Conservation (phyloP, 2,888 invertebrate genomes). For the Dromius quadrimaculatus region DNA sequence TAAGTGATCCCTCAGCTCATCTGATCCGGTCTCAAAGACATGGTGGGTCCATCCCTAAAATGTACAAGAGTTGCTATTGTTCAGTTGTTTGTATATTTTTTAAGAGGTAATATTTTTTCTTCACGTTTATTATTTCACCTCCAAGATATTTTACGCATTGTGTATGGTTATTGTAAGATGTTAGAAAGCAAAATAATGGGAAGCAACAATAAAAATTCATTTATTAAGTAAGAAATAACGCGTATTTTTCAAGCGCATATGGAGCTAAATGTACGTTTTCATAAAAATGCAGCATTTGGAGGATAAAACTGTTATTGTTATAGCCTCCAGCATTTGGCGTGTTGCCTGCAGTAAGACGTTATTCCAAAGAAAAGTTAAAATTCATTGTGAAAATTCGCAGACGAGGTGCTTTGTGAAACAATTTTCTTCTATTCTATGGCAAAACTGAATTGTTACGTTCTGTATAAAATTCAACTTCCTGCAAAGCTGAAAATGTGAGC, state of each 20-base stretch:
- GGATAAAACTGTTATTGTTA: slow-evolving; percentile 50
- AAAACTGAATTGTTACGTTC: slow-evolving; percentile 21
- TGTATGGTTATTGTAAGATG: slow-evolving; percentile 13
- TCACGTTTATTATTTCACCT: slow-evolving; percentile 4
- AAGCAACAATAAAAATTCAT: slow-evolving; percentile 25
- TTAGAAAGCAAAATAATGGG: slow-evolving; percentile 13
- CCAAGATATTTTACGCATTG: not conserved
- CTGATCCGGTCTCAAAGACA: no score
- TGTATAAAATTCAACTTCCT: slow-evolving; percentile 3
- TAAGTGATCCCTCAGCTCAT: not conserved
- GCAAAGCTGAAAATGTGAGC: not conserved
- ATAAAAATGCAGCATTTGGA: slow-evolving; percentile 48
- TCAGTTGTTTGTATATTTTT: no score
- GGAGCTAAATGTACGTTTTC: slow-evolving; percentile 43
- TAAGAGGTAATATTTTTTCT: no score
- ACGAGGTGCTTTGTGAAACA: slow-evolving; percentile 41
- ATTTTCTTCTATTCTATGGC: slow-evolving; percentile 34
- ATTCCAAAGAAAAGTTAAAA: slow-evolving; percentile 49
- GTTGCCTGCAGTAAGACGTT: slow-evolving; percentile 44
- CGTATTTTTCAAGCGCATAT: slow-evolving; percentile 42
- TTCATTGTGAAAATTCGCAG: slow-evolving; percentile 49
- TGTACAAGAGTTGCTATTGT: no score
- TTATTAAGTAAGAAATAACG: slow-evolving; percentile 40
- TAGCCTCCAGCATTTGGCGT: slow-evolving; percentile 46
- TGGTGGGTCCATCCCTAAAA: not conserved